Base-by-base conservation (phyloP, 2,113 vertebrate species). In the Neotragus moschatus region DNA sequence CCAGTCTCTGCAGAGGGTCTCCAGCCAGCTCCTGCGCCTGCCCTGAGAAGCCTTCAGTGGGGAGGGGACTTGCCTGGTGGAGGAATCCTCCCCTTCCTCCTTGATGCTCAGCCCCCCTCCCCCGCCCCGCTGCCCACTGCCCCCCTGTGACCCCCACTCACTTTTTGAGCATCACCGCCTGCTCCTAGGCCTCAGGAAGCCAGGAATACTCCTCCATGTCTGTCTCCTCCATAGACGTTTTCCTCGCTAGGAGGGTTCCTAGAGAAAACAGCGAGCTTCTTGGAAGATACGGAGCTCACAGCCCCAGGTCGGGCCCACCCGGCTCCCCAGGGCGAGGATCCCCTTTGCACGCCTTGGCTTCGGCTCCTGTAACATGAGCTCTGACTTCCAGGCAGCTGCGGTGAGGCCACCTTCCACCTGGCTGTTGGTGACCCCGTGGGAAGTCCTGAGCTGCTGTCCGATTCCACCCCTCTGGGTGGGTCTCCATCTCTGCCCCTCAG, bases 71-170 rank as follows among this genome's bases (percentile, higher is more conserved):
- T 0, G 3, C 30, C 81, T 90, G 58, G 11, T 0, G 12, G 23
- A 10, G 33, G 33, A 1, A 2, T 5, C 53, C 28, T 21, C 9
- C 16, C 5, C 28, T 14, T 39, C 25, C 33, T 12, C 43, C 11
- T 3, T 10, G 25, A 45, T 7, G 7, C 26, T 49, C 6, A 5
- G 86, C 13, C 8, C 19, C 25, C 60, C 9, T n/a, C n/a, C n/a
- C n/a, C n/a, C n/a, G n/a, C n/a, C n/a, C 33, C 39, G 0, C 3
- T 0, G 6, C 12, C 21, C 4, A 0, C 6, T 0, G 2, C 26
- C n/a, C 12, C 4, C 11, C 55, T 2, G 1, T 2, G 56, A 36
- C 25, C 25, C 33, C 36, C 49, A 19, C 25, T 26, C 49, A 2
- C 5, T 3, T 9, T 14, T 23, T 5, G 2, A 10, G 47, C 12